Percentiles rank a stretch among this genome's conserved stretches.
phyloP scores from a whole-genome alignment of 2,113 vertebrate species.

The Nothobranchius kuhntae region DNA sequence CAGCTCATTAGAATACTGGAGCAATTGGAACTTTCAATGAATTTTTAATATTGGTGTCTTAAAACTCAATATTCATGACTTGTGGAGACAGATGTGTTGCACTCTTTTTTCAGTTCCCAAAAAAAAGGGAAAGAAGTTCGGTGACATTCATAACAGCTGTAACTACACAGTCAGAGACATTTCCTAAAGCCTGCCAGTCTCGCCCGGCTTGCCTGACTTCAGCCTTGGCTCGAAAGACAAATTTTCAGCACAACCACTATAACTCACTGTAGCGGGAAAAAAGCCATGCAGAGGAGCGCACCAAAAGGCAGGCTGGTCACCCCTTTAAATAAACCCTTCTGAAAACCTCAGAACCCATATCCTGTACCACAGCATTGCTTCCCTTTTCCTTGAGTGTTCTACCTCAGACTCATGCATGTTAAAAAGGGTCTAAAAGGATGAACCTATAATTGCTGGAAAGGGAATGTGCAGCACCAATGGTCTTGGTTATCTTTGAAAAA shows the following conservation, averaged over 20 bases:
- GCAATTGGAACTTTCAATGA: constrained; percentile 6
- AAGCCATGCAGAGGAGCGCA: constrained; percentile 60
- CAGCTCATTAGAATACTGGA: constrained; percentile 9
- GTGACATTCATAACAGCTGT: constrained; percentile 29
- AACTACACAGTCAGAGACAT: constrained; percentile 43
- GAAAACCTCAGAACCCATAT: constrained; percentile 80
- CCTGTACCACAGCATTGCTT: constrained; percentile 75
- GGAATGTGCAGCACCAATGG: constrained; percentile 3
- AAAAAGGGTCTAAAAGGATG: constrained; percentile 58
- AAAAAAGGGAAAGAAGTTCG: constrained; percentile 1
- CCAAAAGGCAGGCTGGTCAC: constrained; percentile 72
- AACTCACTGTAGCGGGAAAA: constrained; percentile 65
- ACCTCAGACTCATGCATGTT: constrained; percentile 41
- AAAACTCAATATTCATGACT: neutral
- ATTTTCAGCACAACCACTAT: constrained; percentile 70
- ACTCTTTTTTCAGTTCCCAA: neutral
- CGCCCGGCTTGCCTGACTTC: constrained; percentile 29
- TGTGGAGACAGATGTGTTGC: neutral
- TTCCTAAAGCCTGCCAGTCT: constrained; percentile 43
- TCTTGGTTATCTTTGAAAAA: constrained; percentile 59
- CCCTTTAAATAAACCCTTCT: constrained; percentile 77
- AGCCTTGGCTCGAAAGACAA: constrained; percentile 66
- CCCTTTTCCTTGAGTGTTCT: constrained; percentile 61
- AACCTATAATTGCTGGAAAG: constrained; percentile 61
- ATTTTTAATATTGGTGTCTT: neutral